Evolutionary conservation across 2,113 vertebrate species (phyloP).

Genomic region (Verasper variegatus): DNA sequence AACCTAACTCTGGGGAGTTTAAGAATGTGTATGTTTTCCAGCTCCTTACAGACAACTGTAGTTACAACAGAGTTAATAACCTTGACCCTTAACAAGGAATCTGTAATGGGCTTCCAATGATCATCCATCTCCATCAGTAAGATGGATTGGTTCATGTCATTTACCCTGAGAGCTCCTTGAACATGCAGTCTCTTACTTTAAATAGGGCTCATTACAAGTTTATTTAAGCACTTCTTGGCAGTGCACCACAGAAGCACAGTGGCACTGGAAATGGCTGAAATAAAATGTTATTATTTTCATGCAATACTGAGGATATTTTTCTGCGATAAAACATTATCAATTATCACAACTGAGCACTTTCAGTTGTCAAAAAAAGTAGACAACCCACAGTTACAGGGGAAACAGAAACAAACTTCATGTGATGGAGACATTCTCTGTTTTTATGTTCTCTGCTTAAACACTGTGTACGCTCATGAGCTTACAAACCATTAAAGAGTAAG

Average conservation of each 20-base stretch:
- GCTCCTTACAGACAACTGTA: conserved; percentile 49
- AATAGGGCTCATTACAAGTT: conserved; percentile 31
- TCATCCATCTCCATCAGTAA: conserved; percentile 64
- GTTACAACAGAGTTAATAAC: conserved; percentile 27
- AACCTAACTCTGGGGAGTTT: conserved; percentile 3
- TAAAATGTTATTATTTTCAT: conserved; percentile 33
- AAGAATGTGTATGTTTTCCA: conserved; percentile 36
- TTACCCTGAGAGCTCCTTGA: conserved; percentile 35
- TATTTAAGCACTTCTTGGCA: conserved; percentile 46
- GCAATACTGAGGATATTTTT: conserved; percentile 37
- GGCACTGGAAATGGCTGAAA: conserved; percentile 34
- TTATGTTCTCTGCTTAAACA: conserved; percentile 47
- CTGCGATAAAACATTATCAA: conserved; percentile 55
- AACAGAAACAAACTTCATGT: conserved; percentile 59
- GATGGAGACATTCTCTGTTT: conserved; percentile 35
- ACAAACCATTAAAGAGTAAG: conserved; percentile 58
- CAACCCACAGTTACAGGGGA: conserved; percentile 51
- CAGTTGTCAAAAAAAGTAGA: conserved; percentile 58
- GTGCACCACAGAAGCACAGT: conserved; percentile 21
- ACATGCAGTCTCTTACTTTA: conserved; percentile 17
- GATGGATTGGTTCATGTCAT: conserved; percentile 58
- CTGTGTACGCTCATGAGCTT: conserved; percentile 42
- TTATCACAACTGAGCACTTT: conserved; percentile 49
- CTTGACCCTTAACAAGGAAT: conserved; percentile 41
- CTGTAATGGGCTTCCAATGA: conserved; percentile 40